Conservation (phyloP, 2,797 vertebrate species). For the Poecilia picta region DNA sequence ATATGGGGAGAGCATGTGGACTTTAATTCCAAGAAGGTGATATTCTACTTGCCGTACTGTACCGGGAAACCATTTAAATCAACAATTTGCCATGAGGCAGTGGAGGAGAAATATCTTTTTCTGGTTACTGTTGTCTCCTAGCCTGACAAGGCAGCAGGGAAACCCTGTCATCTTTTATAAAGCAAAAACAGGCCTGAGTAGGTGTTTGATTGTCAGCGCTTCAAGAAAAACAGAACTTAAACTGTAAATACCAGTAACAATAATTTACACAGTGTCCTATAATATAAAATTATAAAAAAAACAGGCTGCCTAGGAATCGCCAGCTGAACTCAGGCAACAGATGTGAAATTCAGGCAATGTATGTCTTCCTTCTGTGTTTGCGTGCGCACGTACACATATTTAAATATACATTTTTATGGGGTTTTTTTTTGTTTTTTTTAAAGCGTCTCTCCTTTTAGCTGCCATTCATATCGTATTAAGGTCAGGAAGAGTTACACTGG, state of each 20-base stretch:
- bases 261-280: constrained; percentile 9
- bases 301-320: constrained; percentile 4
- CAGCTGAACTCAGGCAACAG: constrained; percentile 28
- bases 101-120: not conserved
- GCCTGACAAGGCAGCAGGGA: constrained; percentile 23
- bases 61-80: not conserved
- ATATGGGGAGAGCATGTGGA: constrained; percentile 1
- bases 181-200: constrained; percentile 2
- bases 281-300: constrained; percentile 9
- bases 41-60: constrained; percentile 14
- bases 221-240: constrained; percentile 11
- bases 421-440: not conserved
- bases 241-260: not conserved
- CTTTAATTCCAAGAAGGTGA: not conserved
- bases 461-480: constrained; percentile 68
- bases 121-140: not conserved
- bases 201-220: constrained; percentile 26
- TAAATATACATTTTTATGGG: constrained; percentile 24
- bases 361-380: not conserved
- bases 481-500: constrained; percentile 58
- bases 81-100: not conserved
- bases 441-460: constrained; percentile 39
- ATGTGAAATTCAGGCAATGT: constrained; percentile 37
- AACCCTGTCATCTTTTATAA: constrained; percentile 27
- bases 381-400: not conserved